A percentile compares a stretch with the other conserved stretches of the same genome.
phyloP scores from a whole-genome alignment of 2,888 invertebrate genomes.

The Gymnosoma rotundatum region DNA sequence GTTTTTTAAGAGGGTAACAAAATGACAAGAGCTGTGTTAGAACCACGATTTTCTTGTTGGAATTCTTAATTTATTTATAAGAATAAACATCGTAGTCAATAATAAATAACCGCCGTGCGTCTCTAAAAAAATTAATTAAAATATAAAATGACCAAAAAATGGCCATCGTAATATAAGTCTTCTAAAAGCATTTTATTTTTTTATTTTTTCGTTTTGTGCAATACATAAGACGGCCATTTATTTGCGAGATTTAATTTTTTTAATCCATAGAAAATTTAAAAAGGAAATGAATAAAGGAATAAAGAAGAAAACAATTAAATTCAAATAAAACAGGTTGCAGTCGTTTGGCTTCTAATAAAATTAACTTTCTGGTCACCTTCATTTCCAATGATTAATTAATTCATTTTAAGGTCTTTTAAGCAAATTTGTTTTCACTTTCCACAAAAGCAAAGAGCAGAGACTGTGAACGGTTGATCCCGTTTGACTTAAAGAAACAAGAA shows the following conservation, averaged over 20 bases:
- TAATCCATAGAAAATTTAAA: not conserved
- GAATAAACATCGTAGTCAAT: no score
- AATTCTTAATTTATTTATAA: no score
- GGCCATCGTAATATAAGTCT: no score
- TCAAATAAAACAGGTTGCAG: not conserved
- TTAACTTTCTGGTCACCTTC: constrained; percentile 19
- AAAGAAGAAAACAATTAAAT: constrained; percentile 19
- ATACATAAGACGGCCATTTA: not conserved
- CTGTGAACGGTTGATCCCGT: constrained; percentile 30
- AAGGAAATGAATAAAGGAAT: not conserved
- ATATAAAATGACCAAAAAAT: no score
- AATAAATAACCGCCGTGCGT: no score
- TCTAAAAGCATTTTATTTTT: no score
- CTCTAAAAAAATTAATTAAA: no score
- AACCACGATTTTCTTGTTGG: no score
- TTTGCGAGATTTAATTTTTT: not conserved
- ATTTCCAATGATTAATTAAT: constrained; percentile 13
- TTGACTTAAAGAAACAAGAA: constrained; percentile 12
- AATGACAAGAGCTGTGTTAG: no score
- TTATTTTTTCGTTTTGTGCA: not conserved
- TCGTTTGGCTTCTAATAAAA: constrained; percentile 26
- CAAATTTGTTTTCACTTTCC: not conserved
- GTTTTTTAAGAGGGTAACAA: no score
- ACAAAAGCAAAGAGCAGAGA: not conserved
- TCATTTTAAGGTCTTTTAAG: constrained; percentile 16